A percentile compares a stretch with the other conserved stretches of the same genome.
phyloP scores from a whole-genome alignment of 30 jellyfish, hydroid and myxozoan species.

The Rhopilema esculentum region DNA sequence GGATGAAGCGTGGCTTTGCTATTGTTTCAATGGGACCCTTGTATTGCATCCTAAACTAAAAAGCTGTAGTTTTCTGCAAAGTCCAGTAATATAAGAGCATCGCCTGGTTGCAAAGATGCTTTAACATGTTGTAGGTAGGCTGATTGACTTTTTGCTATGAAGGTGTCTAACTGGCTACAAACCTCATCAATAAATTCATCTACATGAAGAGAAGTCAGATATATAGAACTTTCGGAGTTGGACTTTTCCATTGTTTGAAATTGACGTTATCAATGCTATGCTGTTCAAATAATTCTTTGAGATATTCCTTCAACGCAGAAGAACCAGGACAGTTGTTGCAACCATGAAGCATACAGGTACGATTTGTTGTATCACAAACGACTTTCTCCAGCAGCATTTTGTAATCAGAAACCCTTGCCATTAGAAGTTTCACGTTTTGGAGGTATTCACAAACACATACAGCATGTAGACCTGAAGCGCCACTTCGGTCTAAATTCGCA shows the following conservation, averaged over 20 bases:
- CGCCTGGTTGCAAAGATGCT: not conserved
- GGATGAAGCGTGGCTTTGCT: slow-evolving; percentile 53
- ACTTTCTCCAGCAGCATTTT: slow-evolving; percentile 17
- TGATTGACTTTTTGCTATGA: not conserved
- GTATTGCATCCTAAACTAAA: slow-evolving; percentile 41
- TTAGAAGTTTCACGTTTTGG: slow-evolving; percentile 28
- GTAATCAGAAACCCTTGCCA: slow-evolving; percentile 31
- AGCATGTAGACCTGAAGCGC: slow-evolving; percentile 42
- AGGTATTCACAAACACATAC: slow-evolving; percentile 22
- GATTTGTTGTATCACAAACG: slow-evolving; percentile 33
- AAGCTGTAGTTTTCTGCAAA: slow-evolving; percentile 56
- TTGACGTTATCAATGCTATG: not conserved
- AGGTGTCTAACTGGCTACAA: not conserved
- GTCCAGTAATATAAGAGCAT: slow-evolving; percentile 15
- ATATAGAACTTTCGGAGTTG: not conserved
- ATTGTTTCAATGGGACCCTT: slow-evolving; percentile 46
- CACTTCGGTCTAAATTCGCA: slow-evolving; percentile 61
- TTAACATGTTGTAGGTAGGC: slow-evolving; percentile 1
- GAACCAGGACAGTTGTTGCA: too few species aligned
- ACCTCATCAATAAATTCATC: not conserved
- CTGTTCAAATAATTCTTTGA: too few species aligned
- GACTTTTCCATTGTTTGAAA: not conserved
- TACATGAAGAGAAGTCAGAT: not conserved
- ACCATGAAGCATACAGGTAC: slow-evolving; percentile 28
- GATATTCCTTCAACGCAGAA: too few species aligned